phyloP scores from a whole-genome alignment of 2,113 vertebrate genomes.

The Melozone crissalis region DNA sequence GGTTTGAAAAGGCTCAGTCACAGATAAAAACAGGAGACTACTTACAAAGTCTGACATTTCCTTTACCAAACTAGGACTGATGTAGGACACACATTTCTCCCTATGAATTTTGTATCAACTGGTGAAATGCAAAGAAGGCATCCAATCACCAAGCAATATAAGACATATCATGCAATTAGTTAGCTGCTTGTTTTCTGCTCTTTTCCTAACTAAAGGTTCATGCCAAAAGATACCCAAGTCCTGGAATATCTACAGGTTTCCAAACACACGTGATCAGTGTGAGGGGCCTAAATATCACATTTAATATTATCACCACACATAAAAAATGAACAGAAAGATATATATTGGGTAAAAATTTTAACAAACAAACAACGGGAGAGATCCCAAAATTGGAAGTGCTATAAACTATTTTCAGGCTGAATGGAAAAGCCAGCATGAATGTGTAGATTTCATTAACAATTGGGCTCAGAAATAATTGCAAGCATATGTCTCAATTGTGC shows the following conservation, averaged over 20 bases:
- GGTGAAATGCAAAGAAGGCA: background rate
- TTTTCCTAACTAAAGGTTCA: background rate
- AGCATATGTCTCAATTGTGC: background rate
- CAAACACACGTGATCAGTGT: background rate
- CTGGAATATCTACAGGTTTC: background rate
- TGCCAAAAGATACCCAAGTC: background rate
- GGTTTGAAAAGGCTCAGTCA: background rate
- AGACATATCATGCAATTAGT: background rate
- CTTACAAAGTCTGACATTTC: background rate
- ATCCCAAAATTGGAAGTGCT: background rate
- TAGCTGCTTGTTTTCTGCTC: background rate
- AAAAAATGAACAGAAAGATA: background rate
- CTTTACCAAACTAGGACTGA: background rate
- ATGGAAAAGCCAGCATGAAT: background rate
- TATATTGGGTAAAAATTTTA: background rate
- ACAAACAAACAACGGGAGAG: background rate
- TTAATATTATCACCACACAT: background rate
- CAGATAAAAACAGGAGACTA: background rate
- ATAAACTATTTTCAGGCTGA: background rate
- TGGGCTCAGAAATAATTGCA: background rate
- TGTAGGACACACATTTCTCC: background rate
- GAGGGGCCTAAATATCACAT: background rate
- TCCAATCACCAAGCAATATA: background rate
- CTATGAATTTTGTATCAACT: background rate
- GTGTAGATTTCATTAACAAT: background rate